A percentile compares a stretch with the other conserved stretches of the same genome.
Conservation (phyloP, 2,113 vertebrate genomes). For the Lamprotornis superbus region DNA sequence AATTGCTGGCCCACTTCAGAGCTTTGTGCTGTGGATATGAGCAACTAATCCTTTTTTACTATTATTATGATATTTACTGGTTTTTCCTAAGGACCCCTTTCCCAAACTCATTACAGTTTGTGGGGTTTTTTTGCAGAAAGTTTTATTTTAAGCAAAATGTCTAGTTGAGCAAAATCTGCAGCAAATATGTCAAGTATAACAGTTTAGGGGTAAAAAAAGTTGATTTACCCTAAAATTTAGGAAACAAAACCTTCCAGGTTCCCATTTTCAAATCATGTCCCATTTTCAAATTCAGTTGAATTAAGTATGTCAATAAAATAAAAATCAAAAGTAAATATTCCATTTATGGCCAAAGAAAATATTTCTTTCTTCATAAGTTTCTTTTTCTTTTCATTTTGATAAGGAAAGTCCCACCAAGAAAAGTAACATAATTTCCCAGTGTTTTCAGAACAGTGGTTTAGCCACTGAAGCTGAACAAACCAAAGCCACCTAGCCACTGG, state of each 20-base stretch:
- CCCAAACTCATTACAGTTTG: background rate
- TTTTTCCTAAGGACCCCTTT: background rate
- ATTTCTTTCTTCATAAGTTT: background rate
- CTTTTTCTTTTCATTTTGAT: background rate
- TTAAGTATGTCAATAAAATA: background rate
- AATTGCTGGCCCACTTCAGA: background rate
- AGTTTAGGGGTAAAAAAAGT: fast-evolving
- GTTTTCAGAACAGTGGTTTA: background rate
- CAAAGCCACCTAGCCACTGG: background rate
- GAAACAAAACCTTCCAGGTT: background rate
- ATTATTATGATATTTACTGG: background rate
- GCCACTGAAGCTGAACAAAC: background rate
- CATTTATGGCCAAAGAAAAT: background rate
- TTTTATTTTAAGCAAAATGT: background rate
- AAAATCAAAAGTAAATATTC: background rate
- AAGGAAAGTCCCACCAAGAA: background rate
- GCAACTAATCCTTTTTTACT: background rate
- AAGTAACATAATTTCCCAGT: background rate
- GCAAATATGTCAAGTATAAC: background rate
- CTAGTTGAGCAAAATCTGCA: background rate
- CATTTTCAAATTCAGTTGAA: background rate
- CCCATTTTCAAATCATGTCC: background rate
- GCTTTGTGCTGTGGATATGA: background rate
- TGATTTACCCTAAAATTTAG: background rate
- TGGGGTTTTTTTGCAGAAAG: fast-evolving